Percentiles rank a stretch among this genome's conserved stretches.
Evolutionary conservation across 2,888 invertebrate genomes (phyloP).

Genomic region (Eulithis prunata): DNA sequence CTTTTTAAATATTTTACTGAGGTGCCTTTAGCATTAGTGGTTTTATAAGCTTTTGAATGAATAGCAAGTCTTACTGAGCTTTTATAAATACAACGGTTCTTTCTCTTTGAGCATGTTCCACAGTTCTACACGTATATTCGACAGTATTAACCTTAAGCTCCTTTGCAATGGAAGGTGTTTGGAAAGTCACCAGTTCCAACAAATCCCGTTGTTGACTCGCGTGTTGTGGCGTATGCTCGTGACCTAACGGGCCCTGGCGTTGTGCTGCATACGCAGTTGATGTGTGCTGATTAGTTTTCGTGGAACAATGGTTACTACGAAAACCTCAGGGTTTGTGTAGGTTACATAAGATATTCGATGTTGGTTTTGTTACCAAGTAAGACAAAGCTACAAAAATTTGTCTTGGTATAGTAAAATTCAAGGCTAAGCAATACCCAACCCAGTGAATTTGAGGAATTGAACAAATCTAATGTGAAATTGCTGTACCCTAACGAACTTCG

Average conservation of each 20-base stretch:
- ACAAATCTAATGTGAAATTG: slow-evolving; percentile 1
- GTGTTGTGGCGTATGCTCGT: slow-evolving; percentile 62
- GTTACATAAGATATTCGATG: too few species aligned
- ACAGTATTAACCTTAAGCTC: slow-evolving; percentile 3
- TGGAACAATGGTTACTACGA: slow-evolving; percentile 43
- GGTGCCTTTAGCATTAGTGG: too few species aligned
- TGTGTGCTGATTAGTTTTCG: slow-evolving; percentile 47
- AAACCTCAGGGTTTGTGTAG: background rate
- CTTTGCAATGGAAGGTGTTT: slow-evolving; percentile 21
- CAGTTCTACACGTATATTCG: background rate
- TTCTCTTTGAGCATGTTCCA: background rate
- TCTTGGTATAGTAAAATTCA: background rate
- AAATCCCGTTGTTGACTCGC: slow-evolving; percentile 56
- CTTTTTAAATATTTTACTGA: too few species aligned
- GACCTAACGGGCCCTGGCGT: slow-evolving; percentile 57
- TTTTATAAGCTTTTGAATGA: too few species aligned
- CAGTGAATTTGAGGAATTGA: background rate
- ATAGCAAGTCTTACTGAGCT: background rate
- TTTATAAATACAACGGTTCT: background rate
- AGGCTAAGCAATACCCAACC: background rate
- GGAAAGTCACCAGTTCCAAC: slow-evolving; percentile 35
- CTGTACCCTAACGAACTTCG: slow-evolving; percentile 8
- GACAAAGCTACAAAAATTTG: background rate
- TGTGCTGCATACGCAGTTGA: slow-evolving; percentile 44
- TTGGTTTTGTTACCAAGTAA: background rate